Percentiles rank a stretch among this genome's conserved stretches.
phyloP scores from a whole-genome alignment of 2,888 invertebrate species.

The Apodemia zela region DNA sequence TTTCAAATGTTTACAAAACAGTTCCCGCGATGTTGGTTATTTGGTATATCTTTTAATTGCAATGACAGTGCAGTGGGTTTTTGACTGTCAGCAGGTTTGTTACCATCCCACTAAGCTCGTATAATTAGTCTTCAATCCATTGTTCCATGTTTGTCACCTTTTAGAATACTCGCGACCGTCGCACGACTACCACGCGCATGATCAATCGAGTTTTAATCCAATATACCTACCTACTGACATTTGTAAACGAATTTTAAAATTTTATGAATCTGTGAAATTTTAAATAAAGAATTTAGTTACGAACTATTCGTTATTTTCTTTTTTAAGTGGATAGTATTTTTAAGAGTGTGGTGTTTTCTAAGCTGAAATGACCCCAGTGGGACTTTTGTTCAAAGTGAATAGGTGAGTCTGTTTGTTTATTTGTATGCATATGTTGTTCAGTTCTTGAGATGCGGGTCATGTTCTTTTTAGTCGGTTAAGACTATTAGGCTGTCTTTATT shows the following conservation, averaged over 20 bases:
- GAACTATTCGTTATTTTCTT: slow-evolving; percentile 19
- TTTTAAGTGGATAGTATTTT: slow-evolving; percentile 27
- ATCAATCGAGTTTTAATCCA: slow-evolving; percentile 40
- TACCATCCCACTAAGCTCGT: slow-evolving; percentile 10
- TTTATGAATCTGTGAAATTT: slow-evolving; percentile 6
- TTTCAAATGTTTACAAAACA: background rate
- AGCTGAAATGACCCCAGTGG: slow-evolving; percentile 78
- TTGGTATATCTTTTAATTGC: background rate
- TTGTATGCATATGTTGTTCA: slow-evolving; percentile 32
- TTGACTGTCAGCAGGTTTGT: background rate
- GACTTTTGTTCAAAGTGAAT: slow-evolving; percentile 81
- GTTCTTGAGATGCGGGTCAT: slow-evolving; percentile 15
- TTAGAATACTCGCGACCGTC: slow-evolving; percentile 62
- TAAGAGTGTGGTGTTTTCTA: slow-evolving; percentile 34
- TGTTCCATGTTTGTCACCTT: slow-evolving; percentile 58
- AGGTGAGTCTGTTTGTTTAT: slow-evolving; percentile 59
- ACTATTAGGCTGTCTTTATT: background rate
- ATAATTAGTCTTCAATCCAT: slow-evolving; percentile 59
- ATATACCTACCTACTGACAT: slow-evolving; percentile 35
- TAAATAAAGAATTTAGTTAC: slow-evolving; percentile 23
- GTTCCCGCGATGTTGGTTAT: background rate
- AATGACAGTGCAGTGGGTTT: background rate
- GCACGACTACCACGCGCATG: slow-evolving; percentile 53
- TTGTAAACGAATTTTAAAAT: slow-evolving; percentile 2
- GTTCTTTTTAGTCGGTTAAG: slow-evolving; percentile 11